Conservation (phyloP, 2,888 invertebrate species). For the Minunthozetes semirufus region DNA sequence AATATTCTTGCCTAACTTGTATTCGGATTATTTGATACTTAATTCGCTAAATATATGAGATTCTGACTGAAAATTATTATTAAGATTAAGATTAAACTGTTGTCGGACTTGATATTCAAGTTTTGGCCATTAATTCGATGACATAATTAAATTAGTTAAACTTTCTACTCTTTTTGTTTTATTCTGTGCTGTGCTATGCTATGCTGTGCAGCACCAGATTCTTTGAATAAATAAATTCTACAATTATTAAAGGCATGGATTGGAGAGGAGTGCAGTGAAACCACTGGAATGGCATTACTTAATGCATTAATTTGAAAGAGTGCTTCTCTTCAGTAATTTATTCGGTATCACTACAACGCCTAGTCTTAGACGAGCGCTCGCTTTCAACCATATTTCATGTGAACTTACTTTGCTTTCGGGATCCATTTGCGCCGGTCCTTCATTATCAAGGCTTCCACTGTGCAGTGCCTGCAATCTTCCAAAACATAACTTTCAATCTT, state of each 20-base stretch:
- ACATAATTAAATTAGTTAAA: conserved; percentile 25
- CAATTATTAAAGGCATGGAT: conserved; percentile 6
- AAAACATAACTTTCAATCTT: too few species aligned
- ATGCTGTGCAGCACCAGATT: neutral
- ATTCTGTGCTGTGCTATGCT: neutral
- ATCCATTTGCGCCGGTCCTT: neutral
- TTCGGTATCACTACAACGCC: neutral
- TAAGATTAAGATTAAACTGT: conserved; percentile 3
- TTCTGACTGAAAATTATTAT: neutral
- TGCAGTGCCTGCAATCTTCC: neutral
- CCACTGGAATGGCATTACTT: conserved; percentile 24
- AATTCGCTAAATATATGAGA: conserved; percentile 4
- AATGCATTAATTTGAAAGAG: conserved; percentile 23
- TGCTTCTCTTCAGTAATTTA: conserved; percentile 10
- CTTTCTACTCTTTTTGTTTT: neutral
- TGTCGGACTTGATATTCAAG: conserved; percentile 16
- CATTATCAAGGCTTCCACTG: neutral
- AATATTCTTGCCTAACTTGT: too few species aligned
- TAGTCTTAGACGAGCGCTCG: neutral
- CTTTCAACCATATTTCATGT: conserved; percentile 23
- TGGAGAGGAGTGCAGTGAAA: neutral
- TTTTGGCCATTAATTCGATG: conserved; percentile 17
- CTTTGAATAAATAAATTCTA: conserved; percentile 23
- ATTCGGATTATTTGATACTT: conserved; percentile 4
- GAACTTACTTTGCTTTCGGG: conserved; percentile 22